These are phyloP conservation scores for Pedionomus torquatus DNA, from an alignment of 2,113 vertebrate genomes.

Conservation along the genomic window DNA sequence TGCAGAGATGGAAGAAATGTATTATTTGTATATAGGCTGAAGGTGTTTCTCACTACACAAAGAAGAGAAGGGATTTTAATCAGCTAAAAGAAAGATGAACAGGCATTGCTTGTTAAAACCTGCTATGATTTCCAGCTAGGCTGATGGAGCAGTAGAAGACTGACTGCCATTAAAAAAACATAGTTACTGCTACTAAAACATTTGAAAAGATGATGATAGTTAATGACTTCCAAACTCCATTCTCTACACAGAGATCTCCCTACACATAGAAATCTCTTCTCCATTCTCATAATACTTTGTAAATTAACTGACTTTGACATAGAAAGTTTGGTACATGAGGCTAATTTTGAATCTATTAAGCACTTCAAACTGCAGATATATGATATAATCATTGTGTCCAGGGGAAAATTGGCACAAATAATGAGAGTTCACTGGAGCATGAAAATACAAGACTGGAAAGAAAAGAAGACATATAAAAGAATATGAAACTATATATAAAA, in stretches of 20 bases:
- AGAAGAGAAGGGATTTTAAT: not conserved
- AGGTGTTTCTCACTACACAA: not conserved
- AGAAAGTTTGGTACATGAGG: not conserved
- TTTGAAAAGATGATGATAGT: not conserved
- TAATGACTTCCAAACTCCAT: slow-evolving; percentile 2
- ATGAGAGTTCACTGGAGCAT: not conserved
- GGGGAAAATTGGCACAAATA: not conserved
- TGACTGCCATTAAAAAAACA: not conserved
- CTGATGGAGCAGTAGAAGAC: not conserved
- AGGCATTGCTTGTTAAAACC: not conserved
- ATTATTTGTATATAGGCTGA: not conserved
- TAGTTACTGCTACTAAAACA: not conserved
- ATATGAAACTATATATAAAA: not conserved
- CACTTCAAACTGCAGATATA: not conserved
- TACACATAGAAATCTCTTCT: not conserved
- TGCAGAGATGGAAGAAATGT: not conserved
- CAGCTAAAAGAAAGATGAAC: not conserved
- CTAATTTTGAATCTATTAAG: not conserved
- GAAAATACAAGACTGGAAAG: not conserved
- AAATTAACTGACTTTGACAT: not conserved
- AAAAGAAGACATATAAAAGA: not conserved
- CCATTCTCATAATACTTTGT: not conserved
- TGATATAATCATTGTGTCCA: not conserved
- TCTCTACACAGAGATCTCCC: not conserved
- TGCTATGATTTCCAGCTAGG: not conserved